Base-by-base conservation (phyloP, 2,888 invertebrate species). In the Ceramica pisi region DNA sequence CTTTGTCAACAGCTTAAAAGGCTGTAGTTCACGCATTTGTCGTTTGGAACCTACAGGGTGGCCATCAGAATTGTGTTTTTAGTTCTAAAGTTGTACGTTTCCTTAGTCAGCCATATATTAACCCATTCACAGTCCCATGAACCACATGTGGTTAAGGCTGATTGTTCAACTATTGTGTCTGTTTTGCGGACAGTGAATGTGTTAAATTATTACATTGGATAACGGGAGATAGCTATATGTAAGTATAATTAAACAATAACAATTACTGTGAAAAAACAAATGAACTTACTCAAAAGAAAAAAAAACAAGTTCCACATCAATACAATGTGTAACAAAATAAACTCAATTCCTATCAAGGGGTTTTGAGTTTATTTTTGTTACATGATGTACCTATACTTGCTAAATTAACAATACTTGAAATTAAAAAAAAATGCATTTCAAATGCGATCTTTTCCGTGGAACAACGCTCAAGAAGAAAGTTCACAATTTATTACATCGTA, bases 401-500 rank as follows among this genome's bases (percentile, higher is more conserved):
- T n/a, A n/a, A n/a, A n/a, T n/a, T n/a, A n/a, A n/a, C n/a, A 56
- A n/a, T 19, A 60, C 44, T 14, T 14, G n/a, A 26, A 31, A 46
- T 19, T 38, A 7, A 14, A 41, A 38, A 31, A 41, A n/a, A 46
- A 9, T 19, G 9, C 14, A 3, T 56, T 59, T 16, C 9, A 57
- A 60, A 46, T n/a, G 26, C 44, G 44, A 26, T n/a, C 19, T 14
- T 44, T 14, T 16, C 9, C 14, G 2, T 53, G 23, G 53, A 41
- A 63, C 38, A 19, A n/a, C 16, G n/a, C 19, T 9, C 16, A 56
- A 38, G 21, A 1, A n/a, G 5, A 41, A 41, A 26, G 8, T 26
- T 8, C 1, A 26, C 0, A 4, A 2, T 76, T n/a, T n/a, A n/a
- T n/a, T 71, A 82, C 44, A 50, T 61, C 8, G 84, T 85, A n/a